Evolutionary conservation across 2,797 vertebrate genomes (phyloP).

Genomic region (Tokudaia muenninki): DNA sequence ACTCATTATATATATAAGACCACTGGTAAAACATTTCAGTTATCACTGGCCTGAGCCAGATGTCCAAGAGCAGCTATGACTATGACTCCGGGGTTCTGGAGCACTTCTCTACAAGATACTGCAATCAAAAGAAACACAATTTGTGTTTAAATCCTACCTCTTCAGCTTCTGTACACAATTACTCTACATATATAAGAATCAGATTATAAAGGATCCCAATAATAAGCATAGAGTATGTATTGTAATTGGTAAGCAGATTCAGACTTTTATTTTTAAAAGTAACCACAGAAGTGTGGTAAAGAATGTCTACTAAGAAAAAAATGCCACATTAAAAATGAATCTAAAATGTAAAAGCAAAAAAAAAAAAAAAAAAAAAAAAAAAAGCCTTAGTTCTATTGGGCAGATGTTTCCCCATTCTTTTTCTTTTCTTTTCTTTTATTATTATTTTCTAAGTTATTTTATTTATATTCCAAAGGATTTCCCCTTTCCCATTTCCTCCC

Average conservation of each 20-base stretch:
- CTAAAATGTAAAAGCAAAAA: not conserved
- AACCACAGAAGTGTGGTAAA: too few relatives aligned
- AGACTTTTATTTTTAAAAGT: not conserved
- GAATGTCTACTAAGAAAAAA: not conserved
- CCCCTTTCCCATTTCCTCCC: too few relatives aligned
- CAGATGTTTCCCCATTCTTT: not conserved
- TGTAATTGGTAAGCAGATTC: slow-evolving; percentile 35
- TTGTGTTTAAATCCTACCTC: not conserved
- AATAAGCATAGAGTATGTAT: not conserved
- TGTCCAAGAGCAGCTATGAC: not conserved
- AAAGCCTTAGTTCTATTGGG: not conserved
- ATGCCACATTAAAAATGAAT: not conserved
- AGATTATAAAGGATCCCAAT: not conserved
- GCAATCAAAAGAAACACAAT: not conserved
- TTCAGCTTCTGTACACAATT: not conserved
- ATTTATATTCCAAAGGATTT: too few relatives aligned
- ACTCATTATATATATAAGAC: not conserved
- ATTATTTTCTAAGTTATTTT: too few relatives aligned
- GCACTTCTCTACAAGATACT: not conserved
- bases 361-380: not conserved
- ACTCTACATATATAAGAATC: not conserved
- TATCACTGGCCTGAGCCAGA: not conserved
- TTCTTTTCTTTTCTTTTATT: too few relatives aligned
- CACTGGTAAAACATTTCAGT: not conserved
- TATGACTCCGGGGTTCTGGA: not conserved